These are phyloP conservation scores for Tachuris rubrigastra DNA, from an alignment of 2,113 vertebrate species.

Conservation along the genomic window DNA sequence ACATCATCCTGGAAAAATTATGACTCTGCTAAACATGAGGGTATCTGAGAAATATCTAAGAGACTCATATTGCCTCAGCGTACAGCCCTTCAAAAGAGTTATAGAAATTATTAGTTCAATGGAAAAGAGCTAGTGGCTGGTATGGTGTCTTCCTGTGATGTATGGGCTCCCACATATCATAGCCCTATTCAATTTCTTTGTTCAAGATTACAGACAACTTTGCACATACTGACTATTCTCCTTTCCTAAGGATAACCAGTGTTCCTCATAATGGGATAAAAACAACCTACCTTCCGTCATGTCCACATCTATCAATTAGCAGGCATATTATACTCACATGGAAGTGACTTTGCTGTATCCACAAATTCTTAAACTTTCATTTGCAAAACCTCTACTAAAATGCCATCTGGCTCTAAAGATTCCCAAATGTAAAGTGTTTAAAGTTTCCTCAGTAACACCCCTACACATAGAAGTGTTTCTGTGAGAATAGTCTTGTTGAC, in stretches of 20 bases:
- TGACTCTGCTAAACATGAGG: neutral
- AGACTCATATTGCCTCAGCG: neutral
- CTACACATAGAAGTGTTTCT: neutral
- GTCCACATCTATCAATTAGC: neutral
- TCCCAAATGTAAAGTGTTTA: neutral
- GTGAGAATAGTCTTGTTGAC: neutral
- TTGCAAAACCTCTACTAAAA: neutral
- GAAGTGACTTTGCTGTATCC: neutral
- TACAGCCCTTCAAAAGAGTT: neutral
- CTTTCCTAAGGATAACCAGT: neutral
- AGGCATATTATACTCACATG: neutral
- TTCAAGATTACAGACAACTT: neutral
- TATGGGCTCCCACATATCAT: fast-evolving
- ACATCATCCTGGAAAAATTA: neutral
- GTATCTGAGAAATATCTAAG: neutral
- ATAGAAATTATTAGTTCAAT: neutral
- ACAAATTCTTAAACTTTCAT: neutral
- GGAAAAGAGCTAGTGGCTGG: fast-evolving
- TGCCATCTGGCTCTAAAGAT: neutral
- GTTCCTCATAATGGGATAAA: neutral
- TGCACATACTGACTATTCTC: neutral
- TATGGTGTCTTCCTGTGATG: neutral
- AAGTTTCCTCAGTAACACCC: neutral
- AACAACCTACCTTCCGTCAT: neutral
- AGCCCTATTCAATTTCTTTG: neutral